Evolutionary conservation across 2,113 vertebrate genomes (phyloP), one percentile per base, ranked within the genome.

Genomic region (Pungitius pungitius): DNA sequence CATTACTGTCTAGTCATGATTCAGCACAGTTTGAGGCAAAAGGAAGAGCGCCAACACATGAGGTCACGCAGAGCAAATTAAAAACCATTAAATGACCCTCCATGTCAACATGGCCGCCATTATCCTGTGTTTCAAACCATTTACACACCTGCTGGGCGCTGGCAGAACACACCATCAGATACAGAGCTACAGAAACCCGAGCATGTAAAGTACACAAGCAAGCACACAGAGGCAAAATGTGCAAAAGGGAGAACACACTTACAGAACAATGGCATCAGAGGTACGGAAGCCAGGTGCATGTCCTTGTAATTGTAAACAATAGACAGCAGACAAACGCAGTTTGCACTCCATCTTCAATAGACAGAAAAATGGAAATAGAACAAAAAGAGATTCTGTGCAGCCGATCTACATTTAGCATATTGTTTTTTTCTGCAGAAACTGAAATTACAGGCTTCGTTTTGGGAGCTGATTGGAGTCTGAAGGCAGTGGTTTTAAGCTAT

Each of bases 131-230:
- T 70, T 70, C 57, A 35, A 52, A 75, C 61, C 70, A 76, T 88
- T 90, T 83, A 83, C 83, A 87, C 90, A 91, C 89, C 87, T 89
- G 88, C 87, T 57, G 79, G 58, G 69, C 73, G 27, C 60, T 65
- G 54, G 78, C 68, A 55, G 52, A 66, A 63, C 72, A 68, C 69
- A 40, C 58, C 1, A 59, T 80, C 60, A 72, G 39, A 60, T 49
- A 62, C 47, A 27, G 24, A 68, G 45, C 20, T 24, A 72, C 56
- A 71, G 78, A 83, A 88, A 85, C 62, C 82, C 14, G 70, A 86
- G 71, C 67, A 45, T 45, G 71, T 26, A 68, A 69, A 85, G 61
- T 67, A 81, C 76, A 83, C 80, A 76, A 75, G 37, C 68, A 80
- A 77, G 61, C 27, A 58, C 70, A 76, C 76, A 78, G 69, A 74